phyloP scores from a whole-genome alignment of 2,797 vertebrate species.

The Acanthurus lineatus region DNA sequence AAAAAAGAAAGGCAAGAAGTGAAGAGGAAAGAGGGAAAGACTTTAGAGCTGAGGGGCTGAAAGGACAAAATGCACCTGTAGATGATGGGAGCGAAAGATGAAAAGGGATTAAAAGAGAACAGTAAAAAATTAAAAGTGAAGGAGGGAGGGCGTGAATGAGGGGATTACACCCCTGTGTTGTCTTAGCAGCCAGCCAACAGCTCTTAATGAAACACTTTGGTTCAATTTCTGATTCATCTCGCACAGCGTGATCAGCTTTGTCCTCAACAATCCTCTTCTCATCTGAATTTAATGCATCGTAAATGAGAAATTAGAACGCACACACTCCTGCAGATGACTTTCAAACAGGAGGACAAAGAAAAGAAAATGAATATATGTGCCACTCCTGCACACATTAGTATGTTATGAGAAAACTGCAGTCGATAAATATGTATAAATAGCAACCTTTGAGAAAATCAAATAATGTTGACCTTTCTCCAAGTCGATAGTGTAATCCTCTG shows the following conservation, averaged over 20 bases:
- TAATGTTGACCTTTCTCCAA: conserved; percentile 78
- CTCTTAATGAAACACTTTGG: conserved; percentile 82
- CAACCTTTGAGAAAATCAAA: conserved; percentile 83
- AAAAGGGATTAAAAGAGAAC: not conserved
- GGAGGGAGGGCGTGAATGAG: conserved; percentile 22
- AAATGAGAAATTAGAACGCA: conserved; percentile 67
- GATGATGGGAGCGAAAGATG: conserved; percentile 13
- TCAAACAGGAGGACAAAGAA: conserved; percentile 54
- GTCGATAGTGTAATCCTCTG: conserved; percentile 73
- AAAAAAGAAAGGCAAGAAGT: conserved; percentile 1
- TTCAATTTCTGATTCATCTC: conserved; percentile 72
- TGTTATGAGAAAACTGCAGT: conserved; percentile 68
- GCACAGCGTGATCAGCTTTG: conserved; percentile 70
- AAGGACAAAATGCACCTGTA: conserved; percentile 25
- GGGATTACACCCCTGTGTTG: conserved; percentile 59
- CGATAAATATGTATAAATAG: conserved; percentile 79
- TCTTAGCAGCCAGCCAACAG: conserved; percentile 70
- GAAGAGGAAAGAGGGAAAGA: conserved; percentile 9
- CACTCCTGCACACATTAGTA: conserved; percentile 9
- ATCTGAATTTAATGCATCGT: conserved; percentile 56
- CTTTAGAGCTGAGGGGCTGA: not conserved
- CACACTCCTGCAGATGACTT: conserved; percentile 31
- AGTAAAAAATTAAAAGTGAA: conserved; percentile 2
- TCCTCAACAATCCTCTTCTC: conserved; percentile 62
- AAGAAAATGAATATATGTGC: conserved; percentile 42